These are phyloP conservation scores for Sebastiscus albofasciatus DNA, from an alignment of 2,797 vertebrate species.

Conservation along the genomic window DNA sequence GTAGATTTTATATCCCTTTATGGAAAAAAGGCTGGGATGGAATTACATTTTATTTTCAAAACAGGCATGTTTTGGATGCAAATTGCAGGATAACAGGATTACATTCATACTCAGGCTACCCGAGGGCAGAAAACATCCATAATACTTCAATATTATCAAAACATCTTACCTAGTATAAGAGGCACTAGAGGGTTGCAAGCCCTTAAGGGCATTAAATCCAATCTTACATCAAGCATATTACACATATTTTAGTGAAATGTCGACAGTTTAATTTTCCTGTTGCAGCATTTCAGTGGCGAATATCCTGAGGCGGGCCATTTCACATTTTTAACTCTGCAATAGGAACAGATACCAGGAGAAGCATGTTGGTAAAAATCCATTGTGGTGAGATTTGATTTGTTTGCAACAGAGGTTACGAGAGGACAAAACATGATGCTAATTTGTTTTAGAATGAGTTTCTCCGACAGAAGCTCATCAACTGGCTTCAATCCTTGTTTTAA, in stretches of 20 bases:
- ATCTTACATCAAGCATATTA: slow-evolving; percentile 19
- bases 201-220: slow-evolving; percentile 13
- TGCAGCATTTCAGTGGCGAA: not conserved
- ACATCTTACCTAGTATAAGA: slow-evolving; percentile 22
- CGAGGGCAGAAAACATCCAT: slow-evolving; percentile 11
- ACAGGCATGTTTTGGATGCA: slow-evolving; percentile 1
- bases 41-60: slow-evolving; percentile 33
- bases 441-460: not conserved
- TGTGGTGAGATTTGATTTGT: not conserved
- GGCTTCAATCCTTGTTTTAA: not conserved
- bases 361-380: not conserved
- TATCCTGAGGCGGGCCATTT: not conserved
- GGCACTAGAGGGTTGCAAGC: not conserved
- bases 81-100: slow-evolving; percentile 46
- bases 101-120: not conserved
- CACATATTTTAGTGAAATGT: slow-evolving; percentile 22
- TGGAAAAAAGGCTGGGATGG: not conserved
- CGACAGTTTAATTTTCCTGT: slow-evolving; percentile 2
- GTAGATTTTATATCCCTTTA: slow-evolving; percentile 10
- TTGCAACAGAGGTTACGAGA: not conserved
- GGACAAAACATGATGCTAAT: not conserved
- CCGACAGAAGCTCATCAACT: not conserved
- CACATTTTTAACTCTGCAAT: not conserved
- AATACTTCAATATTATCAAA: slow-evolving; percentile 16
- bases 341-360: not conserved